Evolutionary conservation across 2,113 vertebrate genomes (phyloP), one percentile per base, ranked within the genome.

Genomic region (Oxyura jamaicensis): DNA sequence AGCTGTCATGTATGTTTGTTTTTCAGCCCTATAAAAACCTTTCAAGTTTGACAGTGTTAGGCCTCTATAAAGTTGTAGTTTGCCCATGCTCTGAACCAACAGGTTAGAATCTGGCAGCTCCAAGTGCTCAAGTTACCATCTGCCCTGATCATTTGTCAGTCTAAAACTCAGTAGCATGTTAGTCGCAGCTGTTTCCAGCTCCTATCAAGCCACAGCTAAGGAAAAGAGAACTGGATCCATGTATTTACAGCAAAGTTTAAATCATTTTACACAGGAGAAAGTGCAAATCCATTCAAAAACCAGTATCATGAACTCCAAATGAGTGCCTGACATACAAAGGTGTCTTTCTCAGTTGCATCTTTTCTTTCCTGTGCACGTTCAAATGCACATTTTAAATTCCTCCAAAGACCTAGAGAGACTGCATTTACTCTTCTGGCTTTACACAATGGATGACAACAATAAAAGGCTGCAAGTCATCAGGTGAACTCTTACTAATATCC

Each of bases 1-100:
- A 94, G 76, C 71, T 95, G 95, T 95, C 87, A 94, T 55, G 41
- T 89, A 83, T 80, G 75, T 74, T 95, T 89, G 80, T 88, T 95
- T 88, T 95, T 91, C 89, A 95, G 75, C 25, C 84, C 81, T 62
- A 68, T 76, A 79, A 93, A 80, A 95, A 89, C 79, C 91, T 86
- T 91, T 82, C 86, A 91, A 71, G 66, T 95, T 84, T 93, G 89
- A 89, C 91, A 94, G 60, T 91, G 86, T 79, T 90, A 88, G 94
- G 79, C 87, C 94, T 92, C 71, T 46, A 14, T 62, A 86, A 94
- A 97, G 79, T 75, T 86, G 79, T 87, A 90, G 90, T 72, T 88
- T 94, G 79, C 88, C 95, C 88, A 44, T 88, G 42, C 79, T 95
- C 87, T 88, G 69, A 88, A 56, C 55, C 90, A 80, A 88, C 94